These are phyloP conservation scores for Dendronephthya gigantea DNA, from an alignment of 64 coral and sea anemone species.

Conservation along the genomic window DNA sequence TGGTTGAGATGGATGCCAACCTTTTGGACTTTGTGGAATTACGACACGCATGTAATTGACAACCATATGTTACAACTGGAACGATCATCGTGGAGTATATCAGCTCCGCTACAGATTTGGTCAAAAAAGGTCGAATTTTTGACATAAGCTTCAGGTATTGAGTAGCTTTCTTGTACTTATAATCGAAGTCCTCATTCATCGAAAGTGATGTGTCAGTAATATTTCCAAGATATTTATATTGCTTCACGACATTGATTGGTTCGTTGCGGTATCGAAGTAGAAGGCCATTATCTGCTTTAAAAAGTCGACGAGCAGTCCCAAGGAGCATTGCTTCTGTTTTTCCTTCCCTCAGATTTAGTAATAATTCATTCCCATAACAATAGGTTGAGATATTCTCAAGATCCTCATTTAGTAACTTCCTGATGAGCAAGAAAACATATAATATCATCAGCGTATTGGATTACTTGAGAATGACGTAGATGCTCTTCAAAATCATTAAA, in stretches of 20 bases:
- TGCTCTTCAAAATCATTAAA: not conserved
- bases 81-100: not conserved
- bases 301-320: not conserved
- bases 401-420: conserved; percentile 12
- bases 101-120: not conserved
- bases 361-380: not conserved
- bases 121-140: not conserved
- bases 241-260: not conserved
- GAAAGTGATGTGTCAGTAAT: not conserved
- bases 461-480: not conserved
- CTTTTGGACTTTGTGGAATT: not conserved
- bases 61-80: not conserved
- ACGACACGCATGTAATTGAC: not conserved
- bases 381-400: not conserved
- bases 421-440: not conserved
- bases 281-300: not conserved
- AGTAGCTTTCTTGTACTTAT: not conserved
- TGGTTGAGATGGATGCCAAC: not conserved
- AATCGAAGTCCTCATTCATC: not conserved
- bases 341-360: not conserved
- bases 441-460: not conserved
- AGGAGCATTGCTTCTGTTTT: not conserved
- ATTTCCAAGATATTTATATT: conserved; percentile 2
- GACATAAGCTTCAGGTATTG: not conserved
- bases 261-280: not conserved